phyloP scores from a whole-genome alignment of 2,113 vertebrate genomes.

The Chauna torquata region DNA sequence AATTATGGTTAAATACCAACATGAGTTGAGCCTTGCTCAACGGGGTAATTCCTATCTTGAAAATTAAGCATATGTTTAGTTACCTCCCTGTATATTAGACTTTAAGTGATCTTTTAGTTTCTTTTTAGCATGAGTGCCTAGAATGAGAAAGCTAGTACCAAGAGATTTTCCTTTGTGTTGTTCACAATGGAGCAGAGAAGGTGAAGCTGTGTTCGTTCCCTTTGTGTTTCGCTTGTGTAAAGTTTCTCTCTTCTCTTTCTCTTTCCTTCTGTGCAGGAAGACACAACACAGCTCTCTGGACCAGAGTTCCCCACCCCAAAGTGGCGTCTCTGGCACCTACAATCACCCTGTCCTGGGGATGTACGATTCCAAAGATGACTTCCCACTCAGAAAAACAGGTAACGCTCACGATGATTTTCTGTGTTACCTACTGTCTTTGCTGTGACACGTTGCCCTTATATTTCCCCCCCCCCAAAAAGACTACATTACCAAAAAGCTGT shows the following conservation, averaged over 20 bases:
- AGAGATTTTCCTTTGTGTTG: background rate
- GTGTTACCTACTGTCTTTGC: background rate
- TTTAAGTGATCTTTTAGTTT: background rate
- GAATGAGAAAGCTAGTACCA: background rate
- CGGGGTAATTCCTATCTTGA: background rate
- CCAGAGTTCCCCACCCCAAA: conserved; percentile 96
- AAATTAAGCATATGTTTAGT: background rate
- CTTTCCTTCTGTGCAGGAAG: conserved; percentile 80
- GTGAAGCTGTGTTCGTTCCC: accelerated
- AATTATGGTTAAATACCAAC: background rate
- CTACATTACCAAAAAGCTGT: background rate
- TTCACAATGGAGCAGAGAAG: background rate
- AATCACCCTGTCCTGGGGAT: conserved; percentile 92
- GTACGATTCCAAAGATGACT: conserved; percentile 97
- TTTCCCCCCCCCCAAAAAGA: background rate
- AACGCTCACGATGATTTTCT: background rate
- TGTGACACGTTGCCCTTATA: background rate
- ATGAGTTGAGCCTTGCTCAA: background rate
- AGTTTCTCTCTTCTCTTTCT: background rate
- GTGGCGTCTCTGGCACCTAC: conserved; percentile 86
- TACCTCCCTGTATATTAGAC: background rate
- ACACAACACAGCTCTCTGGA: conserved; percentile 98
- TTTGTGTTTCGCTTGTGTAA: background rate
- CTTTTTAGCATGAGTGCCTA: background rate
- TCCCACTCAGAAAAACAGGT: conserved; percentile 98